Conservation (phyloP, 2,113 vertebrate species). For the Edolisoma coerulescens region DNA sequence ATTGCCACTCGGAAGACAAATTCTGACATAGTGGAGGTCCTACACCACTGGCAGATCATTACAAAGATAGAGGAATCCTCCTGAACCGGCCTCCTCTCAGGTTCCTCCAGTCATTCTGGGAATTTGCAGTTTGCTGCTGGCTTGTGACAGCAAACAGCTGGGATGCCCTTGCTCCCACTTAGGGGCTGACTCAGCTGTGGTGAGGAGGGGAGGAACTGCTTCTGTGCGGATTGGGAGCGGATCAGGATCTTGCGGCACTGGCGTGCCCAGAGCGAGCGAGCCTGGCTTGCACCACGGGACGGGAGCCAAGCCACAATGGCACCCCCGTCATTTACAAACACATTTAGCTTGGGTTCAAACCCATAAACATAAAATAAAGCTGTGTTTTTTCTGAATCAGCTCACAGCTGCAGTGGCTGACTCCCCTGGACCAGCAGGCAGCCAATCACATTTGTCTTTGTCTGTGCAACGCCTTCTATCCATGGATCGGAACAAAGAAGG, state of each 20-base stretch:
- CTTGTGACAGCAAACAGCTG: fast-evolving
- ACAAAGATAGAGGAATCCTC: background rate
- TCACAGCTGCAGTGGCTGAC: background rate
- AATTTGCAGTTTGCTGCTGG: background rate
- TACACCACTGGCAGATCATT: background rate
- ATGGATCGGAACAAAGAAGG: background rate
- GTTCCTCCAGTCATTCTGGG: fast-evolving
- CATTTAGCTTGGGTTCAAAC: background rate
- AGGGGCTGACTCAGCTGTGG: fast-evolving
- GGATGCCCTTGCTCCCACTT: background rate
- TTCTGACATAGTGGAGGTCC: background rate
- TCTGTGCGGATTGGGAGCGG: fast-evolving
- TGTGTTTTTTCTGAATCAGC: background rate
- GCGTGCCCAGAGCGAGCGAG: fast-evolving
- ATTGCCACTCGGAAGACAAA: background rate
- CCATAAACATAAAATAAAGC: background rate
- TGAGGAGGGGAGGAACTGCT: fast-evolving
- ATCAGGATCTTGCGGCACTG: background rate
- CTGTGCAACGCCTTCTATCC: background rate
- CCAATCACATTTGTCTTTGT: background rate
- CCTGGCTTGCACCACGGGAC: background rate
- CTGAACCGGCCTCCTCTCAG: background rate
- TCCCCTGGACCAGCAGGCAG: background rate
- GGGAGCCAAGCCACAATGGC: background rate
- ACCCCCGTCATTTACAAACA: background rate